phyloP scores from a whole-genome alignment of 2,888 invertebrate genomes.

The Drosophila austrosaltans region DNA sequence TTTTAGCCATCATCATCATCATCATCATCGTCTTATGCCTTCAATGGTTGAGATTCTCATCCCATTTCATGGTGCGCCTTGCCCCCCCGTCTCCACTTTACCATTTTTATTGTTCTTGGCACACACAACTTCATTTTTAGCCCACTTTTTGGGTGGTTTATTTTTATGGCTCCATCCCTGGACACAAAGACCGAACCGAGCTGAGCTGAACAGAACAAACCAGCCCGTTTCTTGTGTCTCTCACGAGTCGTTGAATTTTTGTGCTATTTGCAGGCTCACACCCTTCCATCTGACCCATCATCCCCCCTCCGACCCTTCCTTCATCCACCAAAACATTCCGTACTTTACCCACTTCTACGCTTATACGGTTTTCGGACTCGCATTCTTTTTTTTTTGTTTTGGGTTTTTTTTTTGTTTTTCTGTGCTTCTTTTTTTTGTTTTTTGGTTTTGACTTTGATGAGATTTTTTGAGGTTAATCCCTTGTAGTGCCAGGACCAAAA shows the following conservation, averaged over 20 bases:
- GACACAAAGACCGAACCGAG: background rate
- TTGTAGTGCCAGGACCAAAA: constrained; percentile 75
- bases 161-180: constrained; percentile 74
- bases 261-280: constrained; percentile 72
- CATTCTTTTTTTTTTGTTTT: constrained; percentile 22
- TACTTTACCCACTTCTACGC: constrained; percentile 3
- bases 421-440: constrained; percentile 43
- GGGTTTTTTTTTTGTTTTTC: background rate
- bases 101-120: constrained; percentile 78
- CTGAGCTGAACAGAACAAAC: background rate
- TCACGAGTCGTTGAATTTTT: constrained; percentile 67
- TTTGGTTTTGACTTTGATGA: constrained; percentile 79
- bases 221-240: constrained; percentile 35
- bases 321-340: background rate
- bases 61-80: background rate
- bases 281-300: constrained; percentile 40
- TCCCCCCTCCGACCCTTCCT: constrained; percentile 8
- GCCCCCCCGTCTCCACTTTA: constrained; percentile 23
- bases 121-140: constrained; percentile 75
- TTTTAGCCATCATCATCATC: constrained; percentile 62
- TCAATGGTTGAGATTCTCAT: too few species aligned
- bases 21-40: constrained; percentile 34
- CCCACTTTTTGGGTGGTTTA: constrained; percentile 78
- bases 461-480: constrained; percentile 80
- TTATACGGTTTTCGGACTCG: constrained; percentile 21